phyloP scores from a whole-genome alignment of 2,113 vertebrate species.

The Tauraco erythrolophus region DNA sequence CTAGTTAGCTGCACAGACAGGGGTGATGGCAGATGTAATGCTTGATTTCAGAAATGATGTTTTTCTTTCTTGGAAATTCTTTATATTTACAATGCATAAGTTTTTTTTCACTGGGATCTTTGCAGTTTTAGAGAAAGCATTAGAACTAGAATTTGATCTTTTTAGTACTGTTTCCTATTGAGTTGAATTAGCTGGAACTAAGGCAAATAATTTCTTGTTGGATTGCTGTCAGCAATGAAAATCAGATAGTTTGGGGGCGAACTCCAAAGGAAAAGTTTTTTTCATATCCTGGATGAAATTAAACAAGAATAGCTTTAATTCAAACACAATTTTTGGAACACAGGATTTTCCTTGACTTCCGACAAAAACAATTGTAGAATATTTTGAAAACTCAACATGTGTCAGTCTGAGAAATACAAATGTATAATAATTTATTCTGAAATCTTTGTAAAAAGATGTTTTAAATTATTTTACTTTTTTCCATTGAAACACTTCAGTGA shows the following conservation, averaged over 20 bases:
- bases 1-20: background rate
- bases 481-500: background rate
- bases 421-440: background rate
- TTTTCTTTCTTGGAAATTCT: background rate
- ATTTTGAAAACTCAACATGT: background rate
- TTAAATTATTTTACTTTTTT: background rate
- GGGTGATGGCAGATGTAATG: background rate
- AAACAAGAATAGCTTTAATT: background rate
- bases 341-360: background rate
- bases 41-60: background rate
- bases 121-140: background rate
- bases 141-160: background rate
- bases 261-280: background rate
- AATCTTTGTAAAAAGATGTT: background rate
- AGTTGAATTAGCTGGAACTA: background rate
- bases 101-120: background rate
- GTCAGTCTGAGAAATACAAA: background rate
- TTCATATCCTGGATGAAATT: background rate
- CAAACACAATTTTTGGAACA: background rate
- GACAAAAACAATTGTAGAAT: background rate
- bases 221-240: background rate
- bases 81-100: background rate
- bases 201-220: background rate
- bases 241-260: background rate
- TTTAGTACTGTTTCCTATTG: background rate